Conservation (phyloP, 1,140 invertebrate genomes). For the Drosophila repleta region DNA sequence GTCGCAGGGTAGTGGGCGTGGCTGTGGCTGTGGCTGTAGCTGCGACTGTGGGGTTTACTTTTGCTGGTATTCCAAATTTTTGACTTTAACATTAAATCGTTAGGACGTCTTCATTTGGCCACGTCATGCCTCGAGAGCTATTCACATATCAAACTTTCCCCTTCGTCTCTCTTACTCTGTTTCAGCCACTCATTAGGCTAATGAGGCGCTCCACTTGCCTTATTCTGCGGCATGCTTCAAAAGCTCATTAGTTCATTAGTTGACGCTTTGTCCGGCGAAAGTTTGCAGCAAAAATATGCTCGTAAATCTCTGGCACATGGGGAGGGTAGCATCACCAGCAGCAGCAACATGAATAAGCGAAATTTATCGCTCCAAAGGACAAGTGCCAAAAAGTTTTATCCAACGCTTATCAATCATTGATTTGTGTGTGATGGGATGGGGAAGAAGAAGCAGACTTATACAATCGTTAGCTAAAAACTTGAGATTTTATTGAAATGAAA, state of each 20-base stretch:
- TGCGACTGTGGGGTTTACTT: not conserved
- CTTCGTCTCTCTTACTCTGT: not conserved
- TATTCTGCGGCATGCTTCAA: slow-evolving; percentile 39
- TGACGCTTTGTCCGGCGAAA: slow-evolving; percentile 62
- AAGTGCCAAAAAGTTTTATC: slow-evolving; percentile 74
- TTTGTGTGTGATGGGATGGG: slow-evolving; percentile 15
- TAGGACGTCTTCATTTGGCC: slow-evolving; percentile 55
- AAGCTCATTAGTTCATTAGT: slow-evolving; percentile 71
- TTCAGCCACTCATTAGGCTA: slow-evolving; percentile 65
- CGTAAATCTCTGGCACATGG: slow-evolving; percentile 71
- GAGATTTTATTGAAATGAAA: not conserved
- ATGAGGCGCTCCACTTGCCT: slow-evolving; percentile 48
- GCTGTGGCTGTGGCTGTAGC: not conserved
- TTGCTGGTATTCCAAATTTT: slow-evolving; percentile 40
- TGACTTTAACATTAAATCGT: slow-evolving; percentile 72
- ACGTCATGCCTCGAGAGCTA: slow-evolving; percentile 36
- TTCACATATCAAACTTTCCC: not conserved
- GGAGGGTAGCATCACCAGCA: not conserved
- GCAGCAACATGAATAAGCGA: slow-evolving; percentile 61
- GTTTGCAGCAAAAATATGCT: slow-evolving; percentile 77
- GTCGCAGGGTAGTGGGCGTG: slow-evolving; percentile 21
- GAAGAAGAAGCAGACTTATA: too few relatives aligned
- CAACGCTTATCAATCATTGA: slow-evolving; percentile 76
- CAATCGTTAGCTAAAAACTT: too few relatives aligned
- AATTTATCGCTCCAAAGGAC: slow-evolving; percentile 74